Evolutionary conservation across 2,113 vertebrate genomes (phyloP).

Genomic region (Tachuris rubrigastra): DNA sequence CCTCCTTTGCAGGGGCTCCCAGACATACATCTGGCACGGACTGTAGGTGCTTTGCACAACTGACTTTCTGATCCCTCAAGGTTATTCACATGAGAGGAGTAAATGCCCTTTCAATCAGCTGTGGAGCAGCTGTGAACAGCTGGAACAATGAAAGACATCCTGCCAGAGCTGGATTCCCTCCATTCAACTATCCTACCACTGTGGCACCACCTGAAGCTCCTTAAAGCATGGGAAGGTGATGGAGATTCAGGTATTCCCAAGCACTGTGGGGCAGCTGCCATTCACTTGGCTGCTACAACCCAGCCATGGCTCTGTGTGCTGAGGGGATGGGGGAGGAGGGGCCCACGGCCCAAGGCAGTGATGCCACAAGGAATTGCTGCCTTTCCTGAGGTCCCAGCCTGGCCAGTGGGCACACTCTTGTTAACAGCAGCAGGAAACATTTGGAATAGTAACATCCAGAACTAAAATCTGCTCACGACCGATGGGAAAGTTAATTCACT

Average conservation of each 20-base stretch:
- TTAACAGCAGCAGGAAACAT: neutral
- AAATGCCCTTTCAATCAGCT: slow-evolving; percentile 16
- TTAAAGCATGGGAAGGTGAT: neutral
- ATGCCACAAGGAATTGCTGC: neutral
- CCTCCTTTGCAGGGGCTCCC: neutral
- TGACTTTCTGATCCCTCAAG: neutral
- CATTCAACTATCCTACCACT: neutral
- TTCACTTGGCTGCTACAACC: neutral
- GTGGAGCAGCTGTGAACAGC: neutral
- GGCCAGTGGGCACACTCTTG: neutral
- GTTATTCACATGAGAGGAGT: neutral
- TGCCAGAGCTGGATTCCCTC: neutral
- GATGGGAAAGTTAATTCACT: slow-evolving; percentile 3
- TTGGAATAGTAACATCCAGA: neutral
- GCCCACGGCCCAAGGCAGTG: neutral
- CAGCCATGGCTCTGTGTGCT: fast-evolving
- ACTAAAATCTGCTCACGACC: neutral
- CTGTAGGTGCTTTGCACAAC: neutral
- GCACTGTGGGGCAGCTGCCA: neutral
- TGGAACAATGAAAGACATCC: neutral
- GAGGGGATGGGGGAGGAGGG: neutral
- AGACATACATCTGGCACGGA: neutral
- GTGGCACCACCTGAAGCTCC: neutral
- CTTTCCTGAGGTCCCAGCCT: neutral
- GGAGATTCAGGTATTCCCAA: neutral